Evolutionary conservation across 1,140 invertebrate species (phyloP), one percentile per base, ranked within the genome.

Genomic region (Drosophila nebulosa): DNA sequence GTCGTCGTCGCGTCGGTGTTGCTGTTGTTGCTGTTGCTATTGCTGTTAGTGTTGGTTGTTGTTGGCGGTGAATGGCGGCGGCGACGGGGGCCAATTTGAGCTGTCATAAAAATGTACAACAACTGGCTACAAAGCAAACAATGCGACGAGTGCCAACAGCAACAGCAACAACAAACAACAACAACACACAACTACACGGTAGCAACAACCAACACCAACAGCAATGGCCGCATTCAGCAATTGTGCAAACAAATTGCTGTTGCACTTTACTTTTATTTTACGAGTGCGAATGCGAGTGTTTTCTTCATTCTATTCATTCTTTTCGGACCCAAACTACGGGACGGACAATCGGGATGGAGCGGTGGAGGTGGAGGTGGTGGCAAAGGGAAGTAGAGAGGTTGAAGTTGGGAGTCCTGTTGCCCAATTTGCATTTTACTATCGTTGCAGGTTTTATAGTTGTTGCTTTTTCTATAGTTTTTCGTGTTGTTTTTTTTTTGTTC

Each of bases 191-290:
- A 14, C 77, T 62, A 6, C 67, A 73, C 65, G 50, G 7, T 72
- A 73, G 9, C 71, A 61, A 7, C 79, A 78, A 27, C 79, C 68
- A 64, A n/a, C 58, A 46, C 30, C 74, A 59, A 36, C 74, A 79
- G 81, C 81, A 74, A 78, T 86, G 69, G 81, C 81, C 81, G 81
- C 80, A 85, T 85, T 85, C 80, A 85, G 80, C 80, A 85, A 85
- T 85, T 85, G 80, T 85, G 80, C 80, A 85, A 85, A 85, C 83
- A 88, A 88, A 85, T 86, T 86, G 81, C 81, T 86, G 81, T 86
- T 86, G 81, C 81, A 86, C 81, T 86, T 86, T 86, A 86, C 83
- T 86, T 86, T 86, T 86, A 86, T 86, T 86, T 86, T 86, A 86
- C 81, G 81, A 86, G 81, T 86, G 81, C 81, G 83, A 88, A 88